These are phyloP conservation scores for Clarias platycephalus DNA, from an alignment of 2,797 vertebrate species.

Conservation along the genomic window DNA sequence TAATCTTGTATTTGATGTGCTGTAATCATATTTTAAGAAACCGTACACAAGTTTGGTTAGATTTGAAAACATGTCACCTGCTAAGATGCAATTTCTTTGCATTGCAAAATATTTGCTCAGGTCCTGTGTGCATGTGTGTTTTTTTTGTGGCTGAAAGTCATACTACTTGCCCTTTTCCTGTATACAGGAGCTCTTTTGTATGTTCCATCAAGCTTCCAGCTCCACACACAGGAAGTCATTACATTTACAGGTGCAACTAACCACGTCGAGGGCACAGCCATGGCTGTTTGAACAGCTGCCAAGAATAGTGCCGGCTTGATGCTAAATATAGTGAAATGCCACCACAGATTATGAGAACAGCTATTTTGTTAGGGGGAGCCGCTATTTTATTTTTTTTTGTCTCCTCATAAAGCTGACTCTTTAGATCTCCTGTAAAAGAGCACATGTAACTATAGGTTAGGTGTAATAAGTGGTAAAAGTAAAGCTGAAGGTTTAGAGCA, in stretches of 20 bases:
- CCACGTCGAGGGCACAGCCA: conserved; percentile 57
- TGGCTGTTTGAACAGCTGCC: conserved; percentile 67
- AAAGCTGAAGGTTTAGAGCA: not conserved
- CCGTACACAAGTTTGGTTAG: not conserved
- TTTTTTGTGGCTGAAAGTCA: conserved; percentile 5
- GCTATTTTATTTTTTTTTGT: conserved; percentile 28
- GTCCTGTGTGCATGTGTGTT: not conserved
- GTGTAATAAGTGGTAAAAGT: not conserved
- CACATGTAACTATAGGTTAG: conserved; percentile 5
- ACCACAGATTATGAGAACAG: conserved; percentile 51
- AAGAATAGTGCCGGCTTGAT: conserved; percentile 59
- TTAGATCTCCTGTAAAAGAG: conserved; percentile 42
- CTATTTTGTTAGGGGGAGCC: conserved; percentile 49
- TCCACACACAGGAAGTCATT: conserved; percentile 70
- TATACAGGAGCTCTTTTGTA: conserved; percentile 53
- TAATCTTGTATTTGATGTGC: not conserved
- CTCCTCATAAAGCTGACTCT: conserved; percentile 35
- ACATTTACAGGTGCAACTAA: conserved; percentile 73
- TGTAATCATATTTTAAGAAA: not conserved
- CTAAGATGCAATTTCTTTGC: too few species aligned
- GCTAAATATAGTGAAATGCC: conserved; percentile 70
- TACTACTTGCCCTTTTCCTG: conserved; percentile 33
- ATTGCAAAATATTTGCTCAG: conserved; percentile 42
- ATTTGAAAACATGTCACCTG: too few species aligned
- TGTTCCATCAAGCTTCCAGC: conserved; percentile 55